Evolutionary conservation across 2,888 invertebrate genomes (phyloP), one percentile per base, ranked within the genome.

Genomic region (Eledona agricola): DNA sequence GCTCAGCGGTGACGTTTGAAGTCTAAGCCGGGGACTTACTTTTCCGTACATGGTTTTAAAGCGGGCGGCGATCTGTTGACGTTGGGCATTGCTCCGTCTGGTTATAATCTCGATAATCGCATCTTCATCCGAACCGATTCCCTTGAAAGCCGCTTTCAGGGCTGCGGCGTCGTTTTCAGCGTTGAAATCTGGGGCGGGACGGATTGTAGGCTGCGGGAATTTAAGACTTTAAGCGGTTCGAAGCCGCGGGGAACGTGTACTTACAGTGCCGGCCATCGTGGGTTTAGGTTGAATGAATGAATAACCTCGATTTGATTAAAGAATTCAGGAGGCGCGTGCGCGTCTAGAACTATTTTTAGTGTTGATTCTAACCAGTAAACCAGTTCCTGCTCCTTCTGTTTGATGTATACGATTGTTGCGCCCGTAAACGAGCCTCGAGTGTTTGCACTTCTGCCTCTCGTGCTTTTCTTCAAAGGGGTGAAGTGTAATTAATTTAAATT

Each of bases 81-180:
- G 77, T 70, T 89, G 88, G 1, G 74, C 76, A 63, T 86, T 86
- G 38, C 81, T 82, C 28, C 88, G 79, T 55, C 80, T 81, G 1
- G 83, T 80, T 11, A 89, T 77, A 10, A 89, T 81, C 56, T 82
- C 79, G 37, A 86, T 85, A 47, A 88, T 82, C 0, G 85, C 79
- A 57, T 81, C 80, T 67, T 88, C 88, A 69, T 88, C 84, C 1
- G 87, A 69, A 7, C 75, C 75, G 54, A 74, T 73, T 22, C 76
- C 75, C 60, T 73, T 75, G 51, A 76, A 75, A 6, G 76, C 76
- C 49, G 66, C 58, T 58, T 71, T 74, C 5, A 76, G 55, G 1
- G 70, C 69, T 47, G 72, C 66, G 1, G 75, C 69, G 52, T 76
- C 76, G 32, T 68, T 72, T 35, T 69, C 72, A 4, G 70, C 65